Evolutionary conservation across 2,113 vertebrate genomes (phyloP), one percentile per base, ranked within the genome.

Genomic region (Notothenia coriiceps): DNA sequence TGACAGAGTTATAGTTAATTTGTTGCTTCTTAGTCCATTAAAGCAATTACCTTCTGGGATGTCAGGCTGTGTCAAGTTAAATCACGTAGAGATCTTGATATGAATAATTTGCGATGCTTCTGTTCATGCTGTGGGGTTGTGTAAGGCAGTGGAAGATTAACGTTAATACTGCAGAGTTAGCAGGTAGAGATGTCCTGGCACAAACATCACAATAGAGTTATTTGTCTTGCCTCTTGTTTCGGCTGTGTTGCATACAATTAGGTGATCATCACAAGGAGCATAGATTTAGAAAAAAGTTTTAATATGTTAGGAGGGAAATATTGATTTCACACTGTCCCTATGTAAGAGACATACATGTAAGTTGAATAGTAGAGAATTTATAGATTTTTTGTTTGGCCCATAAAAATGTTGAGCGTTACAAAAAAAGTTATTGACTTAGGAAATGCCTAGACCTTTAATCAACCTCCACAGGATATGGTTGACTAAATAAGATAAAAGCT

Each of bases 31-130:
- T 35, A 17, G 50, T 44, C 52, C 73, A 73, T 80, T 80, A 75
- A 59, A 22, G 11, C 12, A 49, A 83, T 80, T 74, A 35, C 17
- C 50, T 55, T 80, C n/a, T 57, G 51, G 63, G 63, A 72, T 69
- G 68, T 83, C 67, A 61, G 56, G 22, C 68, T n/a, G 3, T 9
- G 22, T 83, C 40, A 70, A 13, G 10, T 56, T 29, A 52, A 15
- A 64, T 11, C 20, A 43, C 7, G 10, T n/a, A 59, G 12, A 60
- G 29, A 25, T 25, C 18, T 17, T 17, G 29, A 25, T 25, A 13
- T 17, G 11, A 68, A 29, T 61, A 43, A 60, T 52, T 13, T 22
- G 54, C 52, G 7, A 12, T 18, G 15, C 12, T 63, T 44, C 54
- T 52, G 10, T 50, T 29, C 6, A n/a, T 14, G 33, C 44, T 56